phyloP scores from a whole-genome alignment of 2,797 vertebrate genomes.

The Amphiprion clarkii region DNA sequence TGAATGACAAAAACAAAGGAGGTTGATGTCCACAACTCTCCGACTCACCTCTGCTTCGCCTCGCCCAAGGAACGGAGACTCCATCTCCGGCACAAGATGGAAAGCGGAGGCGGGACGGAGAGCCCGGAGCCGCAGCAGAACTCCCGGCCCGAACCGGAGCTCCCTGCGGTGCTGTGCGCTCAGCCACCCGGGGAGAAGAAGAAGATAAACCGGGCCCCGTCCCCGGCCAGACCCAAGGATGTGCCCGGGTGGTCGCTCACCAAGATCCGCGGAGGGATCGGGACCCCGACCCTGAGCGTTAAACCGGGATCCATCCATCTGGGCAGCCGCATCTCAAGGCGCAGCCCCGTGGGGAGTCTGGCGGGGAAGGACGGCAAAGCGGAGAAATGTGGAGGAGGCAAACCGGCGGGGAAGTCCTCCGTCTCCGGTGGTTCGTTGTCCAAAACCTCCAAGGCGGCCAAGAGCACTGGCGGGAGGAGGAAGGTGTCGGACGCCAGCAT shows the following conservation, averaged over 20 bases:
- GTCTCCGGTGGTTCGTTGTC: constrained; percentile 44
- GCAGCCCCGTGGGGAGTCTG: constrained; percentile 75
- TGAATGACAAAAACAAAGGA: constrained; percentile 91
- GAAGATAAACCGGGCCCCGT: constrained; percentile 92
- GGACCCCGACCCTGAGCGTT: constrained; percentile 80
- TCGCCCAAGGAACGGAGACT: constrained; percentile 86
- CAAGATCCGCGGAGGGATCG: constrained; percentile 89
- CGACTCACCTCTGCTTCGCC: constrained; percentile 82
- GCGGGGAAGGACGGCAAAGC: constrained; percentile 82
- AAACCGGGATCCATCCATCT: constrained; percentile 84
- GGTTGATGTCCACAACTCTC: constrained; percentile 84
- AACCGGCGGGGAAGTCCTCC: constrained; percentile 79
- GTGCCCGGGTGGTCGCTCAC: constrained; percentile 93
- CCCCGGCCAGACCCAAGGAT: constrained; percentile 95
- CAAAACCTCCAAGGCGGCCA: constrained; percentile 76
- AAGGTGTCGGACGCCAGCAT: constrained; percentile 83
- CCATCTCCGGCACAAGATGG: constrained; percentile 87
- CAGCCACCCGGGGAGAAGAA: constrained; percentile 84
- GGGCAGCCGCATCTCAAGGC: constrained; percentile 84
- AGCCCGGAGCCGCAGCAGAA: constrained; percentile 68
- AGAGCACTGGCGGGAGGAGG: constrained; percentile 75
- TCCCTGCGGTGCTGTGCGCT: constrained; percentile 56
- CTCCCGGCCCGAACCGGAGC: constrained; percentile 49
- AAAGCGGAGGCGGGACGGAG: constrained; percentile 83
- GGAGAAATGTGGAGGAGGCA: constrained; percentile 68